Evolutionary conservation across 1,140 invertebrate genomes (phyloP).

Genomic region (Piezodorus guildinii): DNA sequence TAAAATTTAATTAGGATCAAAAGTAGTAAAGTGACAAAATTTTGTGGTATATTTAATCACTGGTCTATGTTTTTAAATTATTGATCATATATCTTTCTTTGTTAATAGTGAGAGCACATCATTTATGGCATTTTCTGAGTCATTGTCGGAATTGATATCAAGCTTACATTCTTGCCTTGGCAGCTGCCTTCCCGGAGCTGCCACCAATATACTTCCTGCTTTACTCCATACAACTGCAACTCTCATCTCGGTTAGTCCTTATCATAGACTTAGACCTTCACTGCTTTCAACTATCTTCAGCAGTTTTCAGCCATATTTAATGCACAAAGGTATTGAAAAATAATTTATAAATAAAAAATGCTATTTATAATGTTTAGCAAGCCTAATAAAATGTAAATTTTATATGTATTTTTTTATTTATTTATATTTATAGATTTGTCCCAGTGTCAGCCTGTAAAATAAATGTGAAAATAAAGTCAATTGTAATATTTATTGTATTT

Average conservation of each 20-base stretch:
- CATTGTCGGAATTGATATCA: constrained; percentile 17
- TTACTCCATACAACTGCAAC: constrained; percentile 15
- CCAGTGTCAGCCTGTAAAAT: too few species aligned
- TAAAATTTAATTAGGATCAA: too few species aligned
- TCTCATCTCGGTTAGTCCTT: constrained; percentile 20
- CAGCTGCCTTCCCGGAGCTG: not conserved
- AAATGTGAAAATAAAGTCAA: too few species aligned
- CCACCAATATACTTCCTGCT: not conserved
- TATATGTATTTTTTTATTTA: too few species aligned
- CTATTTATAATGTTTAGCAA: too few species aligned
- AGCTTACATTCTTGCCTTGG: constrained; percentile 15
- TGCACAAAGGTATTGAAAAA: not conserved
- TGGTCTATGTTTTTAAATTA: too few species aligned
- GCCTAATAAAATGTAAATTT: too few species aligned
- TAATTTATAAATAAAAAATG: too few species aligned
- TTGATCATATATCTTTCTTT: not conserved
- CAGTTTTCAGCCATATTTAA: constrained; percentile 2
- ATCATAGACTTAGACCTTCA: constrained; percentile 15
- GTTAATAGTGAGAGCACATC: constrained; percentile 16
- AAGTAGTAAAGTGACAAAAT: too few species aligned
- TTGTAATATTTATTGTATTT: too few species aligned
- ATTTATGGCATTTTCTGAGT: constrained; percentile 21
- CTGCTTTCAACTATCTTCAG: constrained; percentile 2
- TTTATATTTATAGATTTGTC: too few species aligned
- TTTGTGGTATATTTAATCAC: too few species aligned